phyloP scores from a whole-genome alignment of 2,797 vertebrate species.

The Choloepus didactylus region DNA sequence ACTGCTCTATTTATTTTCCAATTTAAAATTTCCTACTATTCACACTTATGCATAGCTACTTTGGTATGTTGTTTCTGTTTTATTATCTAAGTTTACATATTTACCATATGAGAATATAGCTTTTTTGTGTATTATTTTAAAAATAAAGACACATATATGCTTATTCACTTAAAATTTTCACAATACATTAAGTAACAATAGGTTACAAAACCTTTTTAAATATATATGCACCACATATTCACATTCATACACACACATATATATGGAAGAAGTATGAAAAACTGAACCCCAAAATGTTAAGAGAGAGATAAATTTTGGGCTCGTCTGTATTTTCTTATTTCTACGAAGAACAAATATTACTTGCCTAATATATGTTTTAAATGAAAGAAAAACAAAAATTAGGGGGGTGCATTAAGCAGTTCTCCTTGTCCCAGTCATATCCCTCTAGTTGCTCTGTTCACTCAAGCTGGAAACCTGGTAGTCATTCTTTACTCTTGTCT shows the following conservation, averaged over 20 bases:
- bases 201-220: not conserved
- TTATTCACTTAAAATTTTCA: constrained; percentile 5
- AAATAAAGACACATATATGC: constrained; percentile 25
- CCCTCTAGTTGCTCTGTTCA: not conserved
- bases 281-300: not conserved
- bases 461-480: not conserved
- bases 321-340: constrained; percentile 35
- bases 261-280: not conserved
- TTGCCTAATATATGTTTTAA: not conserved
- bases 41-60: constrained; percentile 70
- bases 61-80: constrained; percentile 67
- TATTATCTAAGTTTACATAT: constrained; percentile 51
- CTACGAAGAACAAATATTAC: not conserved
- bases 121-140: not conserved
- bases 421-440: not conserved
- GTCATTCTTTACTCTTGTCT: not conserved
- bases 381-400: not conserved
- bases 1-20: constrained; percentile 82
- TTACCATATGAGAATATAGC: not conserved
- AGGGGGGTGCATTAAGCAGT: fast-evolving
- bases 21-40: constrained; percentile 72
- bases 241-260: not conserved
- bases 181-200: not conserved
- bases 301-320: not conserved
- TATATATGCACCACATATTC: not conserved